Base-by-base conservation (phyloP, 1,140 invertebrate species). In the Tetranychus urticae region DNA sequence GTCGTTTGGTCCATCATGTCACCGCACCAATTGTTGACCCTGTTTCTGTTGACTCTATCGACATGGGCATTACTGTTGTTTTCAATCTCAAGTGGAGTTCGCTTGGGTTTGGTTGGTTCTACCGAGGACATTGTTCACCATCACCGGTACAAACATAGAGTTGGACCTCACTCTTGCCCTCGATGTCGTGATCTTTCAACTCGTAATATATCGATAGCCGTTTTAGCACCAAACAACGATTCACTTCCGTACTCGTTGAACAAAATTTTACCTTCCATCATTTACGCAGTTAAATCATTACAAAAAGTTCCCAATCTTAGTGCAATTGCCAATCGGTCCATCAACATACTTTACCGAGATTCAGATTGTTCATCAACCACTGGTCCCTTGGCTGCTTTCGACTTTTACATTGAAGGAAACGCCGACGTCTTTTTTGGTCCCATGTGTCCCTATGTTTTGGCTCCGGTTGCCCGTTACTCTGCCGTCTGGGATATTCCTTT, bases 361-460 rank as follows among this genome's bases (percentile, higher is more conserved):
- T 84, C 84, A 0, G 75, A 78, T n/a, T 87, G 85, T 69, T 86
- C 84, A 4, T 85, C 84, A 4, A 81, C 80, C 1, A 77, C 79
- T 55, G 85, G 85, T 1, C 82, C 84, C 0, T 72, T 87, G 5
- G 82, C 81, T 5, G 84, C 85, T 4, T 83, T 86, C 69, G 82
- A 86, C 58, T 82, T 86, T 64, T 82, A 84, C 70, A 77, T 78
- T 61, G 52, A 46, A 12, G 46, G 66, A 63, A 65, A 71, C 64
- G 67, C 78, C 79, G 84, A 92, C 73, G 85, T 84, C 1, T 88
- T 92, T 69, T 77, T 93, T 66, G 90, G 89, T 0, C 84, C 89
- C 1, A 81, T 88, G 1, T 93, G 88, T 72, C 86, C 90, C 66
- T 93, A 90, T 71, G 85, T 85, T 3, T 78, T 93, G 58, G 87